Conservation (phyloP, 2,888 invertebrate genomes). For the Ectemnius continuus region DNA sequence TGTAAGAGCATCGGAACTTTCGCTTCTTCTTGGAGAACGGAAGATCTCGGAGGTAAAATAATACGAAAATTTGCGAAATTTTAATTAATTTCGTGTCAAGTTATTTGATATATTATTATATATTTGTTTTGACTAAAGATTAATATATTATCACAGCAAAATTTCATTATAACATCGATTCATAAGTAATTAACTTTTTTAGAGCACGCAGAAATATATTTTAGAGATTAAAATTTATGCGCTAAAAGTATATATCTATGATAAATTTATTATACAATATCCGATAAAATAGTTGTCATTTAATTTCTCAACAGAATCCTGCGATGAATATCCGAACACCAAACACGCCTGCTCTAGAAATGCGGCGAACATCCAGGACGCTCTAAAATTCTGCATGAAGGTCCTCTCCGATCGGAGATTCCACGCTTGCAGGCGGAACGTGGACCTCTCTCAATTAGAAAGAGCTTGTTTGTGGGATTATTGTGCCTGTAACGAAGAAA, state of each 20-base stretch:
- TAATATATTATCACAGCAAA: too few relatives aligned
- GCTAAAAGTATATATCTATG: too few relatives aligned
- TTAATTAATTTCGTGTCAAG: too few relatives aligned
- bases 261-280: too few relatives aligned
- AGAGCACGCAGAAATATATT: too few relatives aligned
- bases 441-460: constrained; percentile 84
- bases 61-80: too few relatives aligned
- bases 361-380: constrained; percentile 75
- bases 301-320: constrained; percentile 81
- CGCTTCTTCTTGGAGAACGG: constrained; percentile 82
- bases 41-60: constrained; percentile 79
- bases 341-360: constrained; percentile 79
- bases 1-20: constrained; percentile 78
- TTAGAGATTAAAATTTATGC: too few relatives aligned
- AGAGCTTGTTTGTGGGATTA: constrained; percentile 90
- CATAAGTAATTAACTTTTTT: too few relatives aligned
- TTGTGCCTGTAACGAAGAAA: constrained; percentile 83
- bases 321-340: constrained; percentile 80
- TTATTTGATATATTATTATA: too few relatives aligned
- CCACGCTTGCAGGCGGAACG: constrained; percentile 82
- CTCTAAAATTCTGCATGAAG: constrained; percentile 82
- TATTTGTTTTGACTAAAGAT: too few relatives aligned
- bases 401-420: constrained; percentile 84
- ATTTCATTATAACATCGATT: too few relatives aligned
- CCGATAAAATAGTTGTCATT: too few relatives aligned